Conservation (phyloP, 2,888 invertebrate species). For the Yponomeuta evonymella region DNA sequence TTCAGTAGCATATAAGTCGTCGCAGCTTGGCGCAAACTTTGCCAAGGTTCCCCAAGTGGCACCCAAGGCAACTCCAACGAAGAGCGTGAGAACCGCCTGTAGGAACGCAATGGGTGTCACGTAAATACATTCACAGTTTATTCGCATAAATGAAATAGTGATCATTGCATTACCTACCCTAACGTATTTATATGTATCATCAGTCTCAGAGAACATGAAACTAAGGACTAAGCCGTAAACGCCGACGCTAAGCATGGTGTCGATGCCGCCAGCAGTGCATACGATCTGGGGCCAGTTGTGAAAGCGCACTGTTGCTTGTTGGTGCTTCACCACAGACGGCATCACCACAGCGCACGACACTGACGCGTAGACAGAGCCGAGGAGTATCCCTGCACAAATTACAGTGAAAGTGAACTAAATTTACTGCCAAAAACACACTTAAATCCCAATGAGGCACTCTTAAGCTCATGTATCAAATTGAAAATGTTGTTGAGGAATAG, state of each 20-base stretch:
- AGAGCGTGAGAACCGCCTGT: constrained; percentile 55
- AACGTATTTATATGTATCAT: constrained; percentile 45
- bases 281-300: constrained; percentile 59
- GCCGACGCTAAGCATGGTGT: constrained; percentile 62
- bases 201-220: constrained; percentile 46
- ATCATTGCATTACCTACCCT: constrained; percentile 37
- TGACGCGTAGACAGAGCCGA: constrained; percentile 60
- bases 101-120: background rate
- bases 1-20: constrained; percentile 51
- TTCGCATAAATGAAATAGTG: background rate
- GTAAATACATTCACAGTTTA: constrained; percentile 8
- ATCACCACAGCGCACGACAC: constrained; percentile 58
- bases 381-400: constrained; percentile 41
- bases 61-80: constrained; percentile 50
- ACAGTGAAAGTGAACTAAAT: background rate
- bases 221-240: constrained; percentile 55
- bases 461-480: too few relatives aligned
- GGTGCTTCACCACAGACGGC: constrained; percentile 46
- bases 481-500: too few relatives aligned
- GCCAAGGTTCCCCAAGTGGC: constrained; percentile 55
- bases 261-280: constrained; percentile 56
- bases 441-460: too few relatives aligned
- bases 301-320: constrained; percentile 31
- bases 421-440: too few relatives aligned
- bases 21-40: constrained; percentile 45